Base-by-base conservation (phyloP, 2,888 invertebrate genomes). In the Scaptomyza parva region DNA sequence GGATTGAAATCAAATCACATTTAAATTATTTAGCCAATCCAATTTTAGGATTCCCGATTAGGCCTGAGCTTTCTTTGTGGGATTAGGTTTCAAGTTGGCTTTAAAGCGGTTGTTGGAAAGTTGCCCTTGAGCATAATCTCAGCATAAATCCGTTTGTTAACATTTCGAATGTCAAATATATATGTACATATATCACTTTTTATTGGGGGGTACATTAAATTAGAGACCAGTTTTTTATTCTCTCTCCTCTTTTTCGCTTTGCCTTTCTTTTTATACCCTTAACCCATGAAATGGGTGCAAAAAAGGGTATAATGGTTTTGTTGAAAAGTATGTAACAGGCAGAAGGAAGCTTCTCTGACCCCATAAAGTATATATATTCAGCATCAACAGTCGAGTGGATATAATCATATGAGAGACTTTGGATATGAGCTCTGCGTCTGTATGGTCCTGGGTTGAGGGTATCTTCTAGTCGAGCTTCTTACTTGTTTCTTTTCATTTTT, bases 141-240 rank as follows among this genome's bases (percentile, higher is more conserved):
- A 9, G 54, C 65, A 54, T 57, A 41, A 57, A 51, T 66, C 37
- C 17, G 35, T n/a, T 39, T 39, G 50, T 30, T 30, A 43, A 39
- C 43, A 39, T 52, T 35, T 26, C 9, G 33, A 48, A 39, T 30
- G 24, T 20, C 18, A 30, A 40, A 39, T 40, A 64, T 8, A 20
- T 35, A 26, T 9, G n/a, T n/a, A 24, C 22, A 22, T 5, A 3
- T 7, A 12, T 22, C 22, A 14, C 20, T 18, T 47, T 9, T 18
- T 20, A 20, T 0, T 22, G 2, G 22, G 5, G 17, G 33, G 28
- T 24, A 24, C 28, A 39, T 63, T 45, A 30, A 45, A 62, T 60
- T n/a, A 30, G 47, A 18, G 7, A 28, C 24, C 50, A 50, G 14
- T 52, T 51, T 11, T 30, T 26, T 4, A 6, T 12, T 30, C 0